Conservation (phyloP, 1,140 invertebrate species). For the Druon quercuslanigerum region DNA sequence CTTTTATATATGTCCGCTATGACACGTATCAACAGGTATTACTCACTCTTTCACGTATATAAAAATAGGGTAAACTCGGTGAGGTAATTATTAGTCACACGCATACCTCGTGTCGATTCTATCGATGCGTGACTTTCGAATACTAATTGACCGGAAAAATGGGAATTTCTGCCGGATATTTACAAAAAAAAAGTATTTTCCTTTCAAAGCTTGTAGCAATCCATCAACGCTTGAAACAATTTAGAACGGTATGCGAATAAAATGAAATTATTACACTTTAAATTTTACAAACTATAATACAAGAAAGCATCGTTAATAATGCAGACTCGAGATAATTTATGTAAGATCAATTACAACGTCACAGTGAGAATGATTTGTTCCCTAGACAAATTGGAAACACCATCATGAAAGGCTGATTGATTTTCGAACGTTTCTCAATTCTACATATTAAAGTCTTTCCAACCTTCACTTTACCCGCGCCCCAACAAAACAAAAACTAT, state of each 20-base stretch:
- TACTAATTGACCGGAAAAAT: constrained; percentile 12
- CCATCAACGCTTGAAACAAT: no score
- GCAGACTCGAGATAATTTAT: no score
- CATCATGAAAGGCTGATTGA: not conserved
- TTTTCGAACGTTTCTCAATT: not conserved
- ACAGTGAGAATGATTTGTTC: not conserved
- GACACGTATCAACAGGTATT: not conserved
- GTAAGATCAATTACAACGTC: not conserved
- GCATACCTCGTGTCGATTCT: constrained; percentile 6
- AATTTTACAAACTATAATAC: not conserved
- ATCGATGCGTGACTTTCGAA: constrained; percentile 8
- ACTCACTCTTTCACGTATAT: not conserved
- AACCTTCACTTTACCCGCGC: not conserved
- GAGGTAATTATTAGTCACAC: constrained; percentile 23
- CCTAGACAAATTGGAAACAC: not conserved
- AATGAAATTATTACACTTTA: not conserved
- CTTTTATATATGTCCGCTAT: not conserved
- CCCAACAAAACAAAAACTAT: not conserved
- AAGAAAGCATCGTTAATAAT: not conserved
- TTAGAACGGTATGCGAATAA: no score
- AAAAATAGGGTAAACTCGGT: not conserved
- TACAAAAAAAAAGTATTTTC: not conserved
- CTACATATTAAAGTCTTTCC: not conserved
- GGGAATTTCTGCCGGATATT: not conserved
- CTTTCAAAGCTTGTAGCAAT: not conserved